Conservation (phyloP, 1,140 invertebrate genomes). For the Micrasema minimum region DNA sequence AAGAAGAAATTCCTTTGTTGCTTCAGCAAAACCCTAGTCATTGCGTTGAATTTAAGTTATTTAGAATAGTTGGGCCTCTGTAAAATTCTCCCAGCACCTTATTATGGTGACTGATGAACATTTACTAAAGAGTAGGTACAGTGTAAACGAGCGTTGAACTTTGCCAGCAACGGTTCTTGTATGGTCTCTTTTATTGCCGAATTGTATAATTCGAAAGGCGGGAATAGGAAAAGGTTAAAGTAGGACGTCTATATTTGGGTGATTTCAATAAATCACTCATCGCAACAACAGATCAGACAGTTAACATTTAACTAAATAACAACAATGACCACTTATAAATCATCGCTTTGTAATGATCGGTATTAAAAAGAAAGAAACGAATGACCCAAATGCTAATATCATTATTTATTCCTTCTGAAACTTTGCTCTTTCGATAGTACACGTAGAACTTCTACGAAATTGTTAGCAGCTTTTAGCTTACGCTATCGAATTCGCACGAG, state of each 20-base stretch:
- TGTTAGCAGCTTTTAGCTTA: too few species aligned
- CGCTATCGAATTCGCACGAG: too few species aligned
- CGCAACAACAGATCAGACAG: conserved; percentile 3
- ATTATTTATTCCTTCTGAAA: too few species aligned
- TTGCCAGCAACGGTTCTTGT: conserved; percentile 5
- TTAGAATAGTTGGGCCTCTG: too few species aligned
- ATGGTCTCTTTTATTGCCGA: conserved; percentile 2
- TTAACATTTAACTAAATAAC: background rate
- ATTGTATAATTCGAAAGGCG: conserved; percentile 9
- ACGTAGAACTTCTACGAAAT: too few species aligned
- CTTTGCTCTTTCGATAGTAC: too few species aligned
- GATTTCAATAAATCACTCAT: conserved; percentile 1
- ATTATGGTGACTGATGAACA: too few species aligned
- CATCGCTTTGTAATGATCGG: conserved; percentile 1
- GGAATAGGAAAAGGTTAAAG: conserved; percentile 10
- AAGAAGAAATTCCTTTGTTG: too few species aligned
- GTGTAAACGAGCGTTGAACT: conserved; percentile 1
- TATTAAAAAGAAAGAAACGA: background rate
- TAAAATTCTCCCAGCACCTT: too few species aligned
- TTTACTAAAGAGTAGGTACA: background rate
- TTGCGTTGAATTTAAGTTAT: too few species aligned
- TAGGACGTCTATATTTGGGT: conserved; percentile 2
- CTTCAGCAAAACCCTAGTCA: too few species aligned
- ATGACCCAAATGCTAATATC: too few species aligned
- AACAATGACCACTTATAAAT: conserved; percentile 1